phyloP scores from a whole-genome alignment of 2,797 vertebrate species.

The Acanthis flammea region DNA sequence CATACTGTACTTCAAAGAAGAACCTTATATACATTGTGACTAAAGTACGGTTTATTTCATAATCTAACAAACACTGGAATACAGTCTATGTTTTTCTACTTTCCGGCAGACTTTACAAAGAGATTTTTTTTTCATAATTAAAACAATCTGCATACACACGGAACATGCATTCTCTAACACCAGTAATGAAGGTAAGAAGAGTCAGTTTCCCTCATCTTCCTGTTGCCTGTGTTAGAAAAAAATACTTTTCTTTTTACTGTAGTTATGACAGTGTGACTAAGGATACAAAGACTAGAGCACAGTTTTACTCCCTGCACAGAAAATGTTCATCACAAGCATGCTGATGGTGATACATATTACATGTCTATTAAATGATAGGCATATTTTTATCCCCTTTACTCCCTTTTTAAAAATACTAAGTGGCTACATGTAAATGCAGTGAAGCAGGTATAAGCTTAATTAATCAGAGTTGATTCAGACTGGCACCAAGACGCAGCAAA shows the following conservation, averaged over 20 bases:
- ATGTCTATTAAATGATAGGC: conserved; percentile 76
- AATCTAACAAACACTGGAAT: conserved; percentile 71
- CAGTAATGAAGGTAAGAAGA: conserved; percentile 54
- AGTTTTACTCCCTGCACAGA: conserved; percentile 66
- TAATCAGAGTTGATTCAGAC: conserved; percentile 67
- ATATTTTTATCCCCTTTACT: conserved; percentile 72
- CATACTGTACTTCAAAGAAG: conserved; percentile 55
- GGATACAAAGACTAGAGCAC: conserved; percentile 55
- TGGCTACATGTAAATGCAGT: conserved; percentile 75
- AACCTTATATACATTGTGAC: conserved; percentile 61
- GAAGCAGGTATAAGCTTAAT: conserved; percentile 73
- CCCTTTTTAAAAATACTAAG: conserved; percentile 68
- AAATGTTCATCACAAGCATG: conserved; percentile 77
- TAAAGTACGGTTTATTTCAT: conserved; percentile 69
- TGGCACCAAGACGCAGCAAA: conserved; percentile 64
- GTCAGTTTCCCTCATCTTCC: conserved; percentile 68
- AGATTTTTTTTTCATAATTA: conserved; percentile 46
- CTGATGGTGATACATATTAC: conserved; percentile 74
- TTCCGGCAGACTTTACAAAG: conserved; percentile 68
- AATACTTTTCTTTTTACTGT: conserved; percentile 51
- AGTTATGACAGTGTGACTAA: conserved; percentile 70
- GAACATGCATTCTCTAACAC: conserved; percentile 66
- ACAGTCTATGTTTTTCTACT: conserved; percentile 68
- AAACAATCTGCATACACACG: conserved; percentile 65
- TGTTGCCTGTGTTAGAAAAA: conserved; percentile 61